Percentiles rank a stretch among this genome's conserved stretches.
These are phyloP conservation scores for Genyomyrus donnyi DNA, from an alignment of 2,113 vertebrate species.

Conservation along the genomic window DNA sequence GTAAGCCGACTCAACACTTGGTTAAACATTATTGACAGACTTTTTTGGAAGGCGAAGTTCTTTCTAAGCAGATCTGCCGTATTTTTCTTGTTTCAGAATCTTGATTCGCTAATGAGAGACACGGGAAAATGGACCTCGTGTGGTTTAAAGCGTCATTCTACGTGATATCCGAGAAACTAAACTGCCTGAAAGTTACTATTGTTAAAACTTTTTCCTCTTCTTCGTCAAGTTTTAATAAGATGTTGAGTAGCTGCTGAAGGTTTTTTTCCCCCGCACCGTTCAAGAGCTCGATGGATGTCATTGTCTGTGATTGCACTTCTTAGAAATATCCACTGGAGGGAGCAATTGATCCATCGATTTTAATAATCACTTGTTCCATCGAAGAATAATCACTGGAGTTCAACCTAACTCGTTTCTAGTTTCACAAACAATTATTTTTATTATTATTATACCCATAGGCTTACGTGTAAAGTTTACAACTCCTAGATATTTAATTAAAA, in stretches of 20 bases:
- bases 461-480: not conserved
- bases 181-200: not conserved
- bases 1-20: not conserved
- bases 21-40: not conserved
- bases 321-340: not conserved
- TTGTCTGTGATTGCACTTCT: not conserved
- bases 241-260: not conserved
- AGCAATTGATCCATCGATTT: not conserved
- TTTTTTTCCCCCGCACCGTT: not conserved
- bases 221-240: not conserved
- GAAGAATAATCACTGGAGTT: not conserved
- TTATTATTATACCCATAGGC: not conserved
- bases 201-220: not conserved
- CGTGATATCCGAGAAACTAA: not conserved
- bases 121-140: not conserved
- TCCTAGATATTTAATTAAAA: not conserved
- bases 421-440: not conserved
- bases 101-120: not conserved
- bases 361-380: not conserved
- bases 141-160: not conserved
- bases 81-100: not conserved
- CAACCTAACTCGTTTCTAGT: not conserved
- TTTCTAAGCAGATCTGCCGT: not conserved
- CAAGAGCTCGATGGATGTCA: not conserved
- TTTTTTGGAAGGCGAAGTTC: not conserved